Conservation (phyloP, 53 echinoderm and acorn worm species). For the Holothuria leucospilota region DNA sequence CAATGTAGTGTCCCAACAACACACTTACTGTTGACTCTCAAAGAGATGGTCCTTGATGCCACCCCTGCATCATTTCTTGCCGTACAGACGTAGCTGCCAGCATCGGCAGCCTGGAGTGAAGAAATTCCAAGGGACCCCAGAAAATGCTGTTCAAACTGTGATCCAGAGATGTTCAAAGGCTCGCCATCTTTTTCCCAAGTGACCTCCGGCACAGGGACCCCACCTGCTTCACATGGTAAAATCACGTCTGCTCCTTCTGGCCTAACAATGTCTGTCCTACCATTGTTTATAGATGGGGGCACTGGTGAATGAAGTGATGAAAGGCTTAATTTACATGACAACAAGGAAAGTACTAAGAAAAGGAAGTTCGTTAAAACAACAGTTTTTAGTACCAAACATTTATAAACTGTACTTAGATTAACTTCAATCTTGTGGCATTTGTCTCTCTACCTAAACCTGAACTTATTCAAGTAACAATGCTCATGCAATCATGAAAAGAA, state of each 20-base stretch:
- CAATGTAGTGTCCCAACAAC: not conserved
- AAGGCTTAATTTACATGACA: not conserved
- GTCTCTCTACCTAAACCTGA: no score
- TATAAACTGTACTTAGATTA: no score
- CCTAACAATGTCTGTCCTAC: constrained; percentile 59
- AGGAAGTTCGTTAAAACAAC: no score
- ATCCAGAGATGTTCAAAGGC: constrained; percentile 59
- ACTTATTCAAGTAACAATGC: no score
- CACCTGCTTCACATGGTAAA: constrained; percentile 88
- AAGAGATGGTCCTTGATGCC: constrained; percentile 59
- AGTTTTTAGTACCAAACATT: no score
- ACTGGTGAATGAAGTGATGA: constrained; percentile 49
- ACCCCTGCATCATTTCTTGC: constrained; percentile 82
- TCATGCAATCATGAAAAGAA: no score
- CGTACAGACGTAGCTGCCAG: constrained; percentile 74
- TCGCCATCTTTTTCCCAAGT: constrained; percentile 90
- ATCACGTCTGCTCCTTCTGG: constrained; percentile 69
- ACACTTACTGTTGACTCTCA: constrained; percentile 82
- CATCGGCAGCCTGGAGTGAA: constrained; percentile 55
- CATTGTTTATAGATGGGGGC: constrained; percentile 81
- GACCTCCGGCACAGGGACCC: constrained; percentile 78
- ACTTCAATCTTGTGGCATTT: no score
- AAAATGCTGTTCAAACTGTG: constrained; percentile 65
- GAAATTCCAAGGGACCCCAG: constrained; percentile 79
- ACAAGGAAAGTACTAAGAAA: not conserved